Evolutionary conservation across 2,113 vertebrate species (phyloP).

Genomic region (Tylochromis polylepis): DNA sequence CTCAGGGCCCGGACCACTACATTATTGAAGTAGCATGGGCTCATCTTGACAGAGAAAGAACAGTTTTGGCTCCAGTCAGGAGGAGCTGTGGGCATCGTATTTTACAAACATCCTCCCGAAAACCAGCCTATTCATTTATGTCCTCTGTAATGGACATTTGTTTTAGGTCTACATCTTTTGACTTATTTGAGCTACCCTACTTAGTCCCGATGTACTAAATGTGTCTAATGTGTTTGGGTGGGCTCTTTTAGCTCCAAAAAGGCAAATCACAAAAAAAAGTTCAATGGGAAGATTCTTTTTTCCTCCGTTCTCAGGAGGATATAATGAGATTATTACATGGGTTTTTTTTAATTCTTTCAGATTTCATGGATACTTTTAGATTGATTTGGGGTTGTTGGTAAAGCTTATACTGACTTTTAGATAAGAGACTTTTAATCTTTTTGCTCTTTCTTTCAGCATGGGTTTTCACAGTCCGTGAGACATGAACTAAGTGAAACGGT

Average conservation of each 20-base stretch:
- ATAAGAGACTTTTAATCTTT: background rate
- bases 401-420: background rate
- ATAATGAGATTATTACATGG: background rate
- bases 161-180: too few relatives aligned
- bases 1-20: too few relatives aligned
- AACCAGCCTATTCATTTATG: too few relatives aligned
- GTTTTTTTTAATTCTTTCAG: background rate
- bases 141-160: too few relatives aligned
- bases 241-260: background rate
- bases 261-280: background rate
- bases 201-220: too few relatives aligned
- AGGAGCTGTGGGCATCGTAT: too few relatives aligned
- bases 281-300: background rate
- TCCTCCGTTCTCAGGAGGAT: background rate
- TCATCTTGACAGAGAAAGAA: too few relatives aligned
- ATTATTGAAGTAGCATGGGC: too few relatives aligned
- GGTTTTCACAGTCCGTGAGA: background rate
- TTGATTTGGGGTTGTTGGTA: background rate
- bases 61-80: too few relatives aligned
- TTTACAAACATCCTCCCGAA: too few relatives aligned
- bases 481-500: background rate
- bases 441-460: background rate
- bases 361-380: background rate
- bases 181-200: too few relatives aligned
- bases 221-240: background rate